phyloP scores from a whole-genome alignment of 2,888 invertebrate species.

The Pristionchus japonicus region DNA sequence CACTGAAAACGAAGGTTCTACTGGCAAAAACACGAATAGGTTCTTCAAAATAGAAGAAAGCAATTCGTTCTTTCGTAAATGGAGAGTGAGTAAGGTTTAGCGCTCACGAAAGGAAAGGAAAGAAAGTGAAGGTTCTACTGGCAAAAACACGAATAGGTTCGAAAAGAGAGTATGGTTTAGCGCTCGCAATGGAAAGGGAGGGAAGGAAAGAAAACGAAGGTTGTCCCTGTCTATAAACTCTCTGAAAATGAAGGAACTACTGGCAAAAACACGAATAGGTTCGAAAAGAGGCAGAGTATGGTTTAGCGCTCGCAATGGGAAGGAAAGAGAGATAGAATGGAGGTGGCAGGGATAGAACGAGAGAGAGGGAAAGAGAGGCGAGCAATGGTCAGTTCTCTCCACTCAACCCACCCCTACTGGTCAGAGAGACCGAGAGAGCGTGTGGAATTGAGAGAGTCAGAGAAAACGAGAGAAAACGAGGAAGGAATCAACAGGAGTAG shows the following conservation, averaged over 20 bases:
- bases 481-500: constrained; percentile 20
- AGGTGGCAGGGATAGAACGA: not conserved
- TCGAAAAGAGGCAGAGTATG: not conserved
- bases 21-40: too few species aligned
- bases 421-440: not conserved
- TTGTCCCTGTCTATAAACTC: too few species aligned
- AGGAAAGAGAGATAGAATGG: not conserved
- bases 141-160: not conserved
- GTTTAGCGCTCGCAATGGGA: not conserved
- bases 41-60: too few species aligned
- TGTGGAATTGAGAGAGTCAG: not conserved
- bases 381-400: not conserved
- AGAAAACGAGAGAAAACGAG: not conserved
- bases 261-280: not conserved
- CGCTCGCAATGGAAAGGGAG: constrained; percentile 2
- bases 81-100: too few species aligned
- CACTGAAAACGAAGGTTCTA: too few species aligned
- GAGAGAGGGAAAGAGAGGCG: not conserved
- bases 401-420: not conserved
- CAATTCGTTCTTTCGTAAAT: too few species aligned
- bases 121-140: too few species aligned
- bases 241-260: too few species aligned
- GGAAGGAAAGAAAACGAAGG: too few species aligned
- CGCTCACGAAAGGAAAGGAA: too few species aligned
- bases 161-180: too few species aligned